phyloP scores from a whole-genome alignment of 2,888 invertebrate species.

The Pachydiplax longipennis region DNA sequence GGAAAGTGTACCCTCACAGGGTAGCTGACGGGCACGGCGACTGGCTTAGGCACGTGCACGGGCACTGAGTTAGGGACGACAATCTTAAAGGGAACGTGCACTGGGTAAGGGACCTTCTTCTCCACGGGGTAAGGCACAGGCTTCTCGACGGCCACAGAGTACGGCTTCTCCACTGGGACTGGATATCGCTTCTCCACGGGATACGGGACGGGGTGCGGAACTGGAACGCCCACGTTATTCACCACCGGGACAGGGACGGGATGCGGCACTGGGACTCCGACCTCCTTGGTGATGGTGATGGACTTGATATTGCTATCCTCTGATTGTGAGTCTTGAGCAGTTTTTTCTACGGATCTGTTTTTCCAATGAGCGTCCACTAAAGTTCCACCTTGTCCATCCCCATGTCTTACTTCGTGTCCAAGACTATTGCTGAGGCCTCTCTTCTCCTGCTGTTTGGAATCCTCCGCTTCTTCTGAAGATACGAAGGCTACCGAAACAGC shows the following conservation, averaged over 20 bases:
- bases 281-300: slow-evolving; percentile 52
- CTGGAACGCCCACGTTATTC: slow-evolving; percentile 51
- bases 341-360: no score
- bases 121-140: slow-evolving; percentile 23
- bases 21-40: not conserved
- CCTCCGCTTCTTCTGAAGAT: not conserved
- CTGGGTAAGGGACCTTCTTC: no score
- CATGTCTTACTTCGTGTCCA: not conserved
- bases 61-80: no score
- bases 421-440: not conserved
- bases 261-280: slow-evolving; percentile 59
- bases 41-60: no score
- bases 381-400: no score
- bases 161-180: slow-evolving; percentile 39
- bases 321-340: not conserved
- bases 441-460: slow-evolving; percentile 14
- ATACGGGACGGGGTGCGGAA: not conserved
- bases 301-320: slow-evolving; percentile 51
- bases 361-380: no score
- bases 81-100: no score
- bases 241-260: slow-evolving; percentile 60
- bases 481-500: not conserved
- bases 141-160: slow-evolving; percentile 33
- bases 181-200: slow-evolving; percentile 40
- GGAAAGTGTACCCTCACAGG: slow-evolving; percentile 61